These are phyloP conservation scores for Urophycis tenuis DNA, from an alignment of 2,797 vertebrate species.

Conservation along the genomic window DNA sequence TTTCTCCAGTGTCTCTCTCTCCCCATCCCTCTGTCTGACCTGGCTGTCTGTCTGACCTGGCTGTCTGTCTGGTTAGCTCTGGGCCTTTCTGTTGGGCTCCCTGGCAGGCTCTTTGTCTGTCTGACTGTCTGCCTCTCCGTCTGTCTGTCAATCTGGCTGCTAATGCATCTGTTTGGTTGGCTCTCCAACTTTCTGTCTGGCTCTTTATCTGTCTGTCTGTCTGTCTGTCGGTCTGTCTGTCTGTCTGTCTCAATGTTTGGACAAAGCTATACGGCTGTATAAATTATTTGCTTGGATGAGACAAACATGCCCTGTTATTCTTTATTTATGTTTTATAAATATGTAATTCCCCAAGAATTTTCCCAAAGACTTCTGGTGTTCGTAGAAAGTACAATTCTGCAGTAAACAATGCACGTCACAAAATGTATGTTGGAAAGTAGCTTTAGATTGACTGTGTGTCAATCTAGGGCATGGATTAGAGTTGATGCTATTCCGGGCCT, in stretches of 20 bases:
- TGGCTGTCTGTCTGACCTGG: background rate
- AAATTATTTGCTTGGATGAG: background rate
- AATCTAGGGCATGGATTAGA: background rate
- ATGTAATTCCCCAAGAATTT: background rate
- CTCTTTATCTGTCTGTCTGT: background rate
- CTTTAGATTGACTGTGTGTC: background rate
- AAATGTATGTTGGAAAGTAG: background rate
- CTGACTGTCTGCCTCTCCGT: background rate
- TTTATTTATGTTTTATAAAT: background rate
- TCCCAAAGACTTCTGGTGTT: background rate
- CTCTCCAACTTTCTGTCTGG: background rate
- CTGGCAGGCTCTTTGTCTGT: background rate
- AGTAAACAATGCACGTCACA: background rate
- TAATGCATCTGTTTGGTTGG: background rate
- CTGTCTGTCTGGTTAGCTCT: background rate
- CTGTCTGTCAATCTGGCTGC: background rate
- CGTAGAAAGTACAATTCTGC: background rate
- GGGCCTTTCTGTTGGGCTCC: background rate
- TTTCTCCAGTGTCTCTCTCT: background rate
- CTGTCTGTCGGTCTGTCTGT: background rate
- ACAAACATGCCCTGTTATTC: background rate
- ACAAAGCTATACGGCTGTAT: background rate
- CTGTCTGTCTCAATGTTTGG: too few species aligned
- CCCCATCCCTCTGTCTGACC: background rate
- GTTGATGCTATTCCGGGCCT: background rate